Conservation (phyloP, 2,888 invertebrate species). For the Zele albiditarsus region DNA sequence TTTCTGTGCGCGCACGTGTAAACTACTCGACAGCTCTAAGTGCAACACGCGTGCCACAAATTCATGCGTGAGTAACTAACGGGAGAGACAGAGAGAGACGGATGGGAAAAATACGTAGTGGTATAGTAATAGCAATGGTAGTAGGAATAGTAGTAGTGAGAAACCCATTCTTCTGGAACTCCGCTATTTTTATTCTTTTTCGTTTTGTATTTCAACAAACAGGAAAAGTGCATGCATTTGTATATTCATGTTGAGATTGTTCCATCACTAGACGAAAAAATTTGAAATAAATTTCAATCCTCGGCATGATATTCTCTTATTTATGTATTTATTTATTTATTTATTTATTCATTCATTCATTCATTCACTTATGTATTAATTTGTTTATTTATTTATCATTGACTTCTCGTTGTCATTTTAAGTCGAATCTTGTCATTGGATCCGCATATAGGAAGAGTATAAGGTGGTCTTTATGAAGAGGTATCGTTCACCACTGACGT, state of each 20-base stretch:
- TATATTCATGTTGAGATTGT: no score
- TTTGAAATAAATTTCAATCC: no score
- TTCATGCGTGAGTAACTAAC: conserved; percentile 26
- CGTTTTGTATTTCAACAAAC: background rate
- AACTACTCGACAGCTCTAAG: conserved; percentile 23
- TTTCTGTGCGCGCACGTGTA: conserved; percentile 12
- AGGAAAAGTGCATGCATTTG: no score
- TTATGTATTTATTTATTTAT: background rate
- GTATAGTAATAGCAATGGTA: background rate
- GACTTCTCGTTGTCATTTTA: conserved; percentile 12
- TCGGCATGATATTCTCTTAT: no score
- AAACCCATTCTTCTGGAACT: conserved; percentile 33
- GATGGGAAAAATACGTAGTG: conserved; percentile 12
- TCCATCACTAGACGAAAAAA: no score
- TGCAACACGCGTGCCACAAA: conserved; percentile 29
- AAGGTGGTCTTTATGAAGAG: conserved; percentile 33
- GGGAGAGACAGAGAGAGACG: conserved; percentile 14
- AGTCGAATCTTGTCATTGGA: conserved; percentile 45
- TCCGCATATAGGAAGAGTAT: conserved; percentile 38
- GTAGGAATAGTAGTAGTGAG: background rate
- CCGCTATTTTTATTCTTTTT: conserved; percentile 17
- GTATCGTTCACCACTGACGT: conserved; percentile 42
- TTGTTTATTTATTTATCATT: conserved; percentile 22
- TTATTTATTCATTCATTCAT: background rate
- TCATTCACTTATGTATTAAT: no score